Conservation (phyloP, 2,797 vertebrate genomes). For the Oceanodroma leucorhoa region DNA sequence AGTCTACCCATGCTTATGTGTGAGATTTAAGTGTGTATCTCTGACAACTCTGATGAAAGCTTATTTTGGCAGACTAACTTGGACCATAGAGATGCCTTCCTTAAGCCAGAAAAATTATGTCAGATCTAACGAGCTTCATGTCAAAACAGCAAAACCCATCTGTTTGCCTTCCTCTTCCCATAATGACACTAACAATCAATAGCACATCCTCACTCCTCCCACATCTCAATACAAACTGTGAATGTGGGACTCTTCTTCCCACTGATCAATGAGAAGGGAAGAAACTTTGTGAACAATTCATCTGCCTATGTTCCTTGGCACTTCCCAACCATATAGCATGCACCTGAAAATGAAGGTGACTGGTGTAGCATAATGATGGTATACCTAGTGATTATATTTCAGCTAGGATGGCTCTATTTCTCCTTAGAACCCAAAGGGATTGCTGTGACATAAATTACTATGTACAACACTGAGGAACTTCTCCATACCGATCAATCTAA, state of each 20-base stretch:
- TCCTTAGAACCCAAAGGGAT: constrained; percentile 1
- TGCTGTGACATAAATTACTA: constrained; percentile 10
- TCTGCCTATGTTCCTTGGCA: background rate
- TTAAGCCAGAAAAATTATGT: background rate
- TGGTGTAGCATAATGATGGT: background rate
- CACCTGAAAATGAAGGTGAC: constrained; percentile 2
- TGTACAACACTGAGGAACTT: background rate
- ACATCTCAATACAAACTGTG: background rate
- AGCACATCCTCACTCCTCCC: background rate
- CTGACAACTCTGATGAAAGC: background rate
- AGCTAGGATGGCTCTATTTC: constrained; percentile 3
- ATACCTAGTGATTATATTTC: background rate
- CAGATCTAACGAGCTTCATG: background rate
- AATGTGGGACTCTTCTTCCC: background rate
- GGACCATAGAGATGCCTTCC: background rate
- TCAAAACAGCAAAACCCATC: background rate
- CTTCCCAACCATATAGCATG: background rate
- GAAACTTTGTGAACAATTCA: background rate
- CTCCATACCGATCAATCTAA: constrained; percentile 38
- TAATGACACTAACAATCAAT: background rate
- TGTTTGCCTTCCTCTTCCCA: background rate
- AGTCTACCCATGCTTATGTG: background rate
- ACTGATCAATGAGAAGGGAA: background rate
- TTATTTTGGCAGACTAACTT: background rate
- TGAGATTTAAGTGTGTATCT: background rate